A percentile compares a stretch with the other conserved stretches of the same genome.
Evolutionary conservation across 1,140 invertebrate species (phyloP).

Genomic region (Doryteuthis pealeii): DNA sequence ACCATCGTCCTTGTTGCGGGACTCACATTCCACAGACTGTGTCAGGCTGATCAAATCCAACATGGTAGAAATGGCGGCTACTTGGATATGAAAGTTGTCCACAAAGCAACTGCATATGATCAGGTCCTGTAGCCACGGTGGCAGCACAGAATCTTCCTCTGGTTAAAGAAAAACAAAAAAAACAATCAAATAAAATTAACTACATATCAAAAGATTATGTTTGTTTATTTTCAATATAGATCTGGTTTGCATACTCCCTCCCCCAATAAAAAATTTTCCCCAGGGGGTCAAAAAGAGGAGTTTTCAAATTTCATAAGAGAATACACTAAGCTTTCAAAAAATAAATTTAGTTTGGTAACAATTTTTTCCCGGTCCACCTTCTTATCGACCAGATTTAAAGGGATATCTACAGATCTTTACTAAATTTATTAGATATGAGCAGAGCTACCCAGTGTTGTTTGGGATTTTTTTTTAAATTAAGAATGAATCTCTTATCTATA

Average conservation of each 20-base stretch:
- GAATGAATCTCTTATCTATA: no score
- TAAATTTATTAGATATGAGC: no score
- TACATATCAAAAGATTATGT: not conserved
- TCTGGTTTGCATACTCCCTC: not conserved
- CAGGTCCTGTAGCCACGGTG: constrained; percentile 75
- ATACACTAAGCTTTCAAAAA: no score
- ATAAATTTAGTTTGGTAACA: no score
- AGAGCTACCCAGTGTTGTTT: no score
- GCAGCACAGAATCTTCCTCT: constrained; percentile 60
- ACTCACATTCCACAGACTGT: constrained; percentile 52
- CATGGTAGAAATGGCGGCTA: constrained; percentile 73
- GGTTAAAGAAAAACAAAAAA: constrained; percentile 16
- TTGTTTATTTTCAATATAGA: not conserved
- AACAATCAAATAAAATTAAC: not conserved
- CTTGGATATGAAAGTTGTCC: constrained; percentile 66
- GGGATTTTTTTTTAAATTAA: no score
- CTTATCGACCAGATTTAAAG: no score
- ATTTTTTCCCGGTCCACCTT: no score
- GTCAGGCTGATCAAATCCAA: constrained; percentile 72
- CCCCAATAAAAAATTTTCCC: no score
- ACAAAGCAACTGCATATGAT: constrained; percentile 72
- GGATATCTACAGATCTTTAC: no score
- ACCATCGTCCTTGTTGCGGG: constrained; percentile 27
- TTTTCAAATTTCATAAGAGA: no score
- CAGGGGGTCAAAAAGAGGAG: no score